Conservation (phyloP, 2,113 vertebrate genomes). For the Notothenia coriiceps region DNA sequence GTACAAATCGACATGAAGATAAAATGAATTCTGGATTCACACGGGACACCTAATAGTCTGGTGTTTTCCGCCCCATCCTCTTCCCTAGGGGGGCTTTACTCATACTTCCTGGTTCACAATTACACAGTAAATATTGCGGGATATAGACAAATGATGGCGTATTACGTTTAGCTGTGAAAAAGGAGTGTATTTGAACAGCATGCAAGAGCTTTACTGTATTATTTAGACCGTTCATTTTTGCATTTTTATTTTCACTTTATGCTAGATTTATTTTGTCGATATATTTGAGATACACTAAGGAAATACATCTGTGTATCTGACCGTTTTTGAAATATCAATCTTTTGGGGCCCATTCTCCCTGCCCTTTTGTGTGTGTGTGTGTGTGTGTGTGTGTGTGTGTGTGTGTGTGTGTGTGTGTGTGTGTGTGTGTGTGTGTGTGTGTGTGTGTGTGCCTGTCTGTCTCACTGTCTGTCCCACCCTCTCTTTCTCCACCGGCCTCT, state of each 20-base stretch:
- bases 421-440: background rate
- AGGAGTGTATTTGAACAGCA: background rate
- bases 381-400: too few species aligned
- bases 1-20: too few species aligned
- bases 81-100: too few species aligned
- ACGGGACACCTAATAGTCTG: too few species aligned
- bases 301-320: background rate
- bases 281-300: background rate
- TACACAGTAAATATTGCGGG: too few species aligned
- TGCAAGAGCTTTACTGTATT: too few species aligned
- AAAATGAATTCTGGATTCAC: too few species aligned
- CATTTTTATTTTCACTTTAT: background rate
- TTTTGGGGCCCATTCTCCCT: background rate
- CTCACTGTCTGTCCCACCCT: conserved; percentile 43
- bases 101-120: too few species aligned
- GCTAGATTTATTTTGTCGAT: background rate
- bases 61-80: too few species aligned
- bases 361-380: background rate
- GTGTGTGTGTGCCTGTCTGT: background rate
- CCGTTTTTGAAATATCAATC: conserved; percentile 10
- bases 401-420: conserved; percentile 6
- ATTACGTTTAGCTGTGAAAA: background rate
- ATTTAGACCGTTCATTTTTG: background rate
- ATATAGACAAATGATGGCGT: too few species aligned
- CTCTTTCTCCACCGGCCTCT: conserved; percentile 41